phyloP scores from a whole-genome alignment of 1,140 invertebrate genomes.

The Heliconius melpomene region DNA sequence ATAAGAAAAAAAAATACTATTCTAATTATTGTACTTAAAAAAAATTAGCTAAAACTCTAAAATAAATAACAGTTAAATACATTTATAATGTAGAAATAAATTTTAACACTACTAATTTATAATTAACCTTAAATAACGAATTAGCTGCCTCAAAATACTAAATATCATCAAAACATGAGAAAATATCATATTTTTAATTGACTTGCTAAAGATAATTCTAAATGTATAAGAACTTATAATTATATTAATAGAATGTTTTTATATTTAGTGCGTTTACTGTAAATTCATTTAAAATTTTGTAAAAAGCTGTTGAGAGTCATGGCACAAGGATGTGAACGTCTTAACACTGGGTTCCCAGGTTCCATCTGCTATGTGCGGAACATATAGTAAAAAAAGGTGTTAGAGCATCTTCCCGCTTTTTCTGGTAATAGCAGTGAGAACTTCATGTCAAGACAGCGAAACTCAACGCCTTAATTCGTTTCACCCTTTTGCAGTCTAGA shows the following conservation, averaged over 20 bases:
- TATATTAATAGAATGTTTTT: neutral
- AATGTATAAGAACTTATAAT: neutral
- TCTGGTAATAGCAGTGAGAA: too few relatives aligned
- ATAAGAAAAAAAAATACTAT: neutral
- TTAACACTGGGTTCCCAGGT: too few relatives aligned
- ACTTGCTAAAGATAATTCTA: neutral
- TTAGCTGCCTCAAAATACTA: constrained; percentile 2
- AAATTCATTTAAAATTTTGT: neutral
- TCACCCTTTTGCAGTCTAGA: too few relatives aligned
- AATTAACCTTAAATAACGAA: neutral
- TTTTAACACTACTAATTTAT: neutral
- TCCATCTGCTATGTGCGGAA: too few relatives aligned
- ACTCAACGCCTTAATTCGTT: too few relatives aligned
- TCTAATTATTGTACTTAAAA: constrained; percentile 5
- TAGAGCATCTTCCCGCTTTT: too few relatives aligned
- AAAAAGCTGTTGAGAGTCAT: too few relatives aligned
- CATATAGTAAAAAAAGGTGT: too few relatives aligned
- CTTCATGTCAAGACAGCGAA: too few relatives aligned
- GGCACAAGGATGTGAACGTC: too few relatives aligned
- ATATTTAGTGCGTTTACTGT: neutral
- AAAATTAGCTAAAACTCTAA: neutral
- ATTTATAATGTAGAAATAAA: neutral
- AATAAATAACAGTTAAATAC: constrained; percentile 13
- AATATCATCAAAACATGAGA: neutral
- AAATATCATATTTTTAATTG: neutral